These are phyloP conservation scores for Leptatherina wallacei DNA, from an alignment of 2,797 vertebrate genomes.

Conservation along the genomic window DNA sequence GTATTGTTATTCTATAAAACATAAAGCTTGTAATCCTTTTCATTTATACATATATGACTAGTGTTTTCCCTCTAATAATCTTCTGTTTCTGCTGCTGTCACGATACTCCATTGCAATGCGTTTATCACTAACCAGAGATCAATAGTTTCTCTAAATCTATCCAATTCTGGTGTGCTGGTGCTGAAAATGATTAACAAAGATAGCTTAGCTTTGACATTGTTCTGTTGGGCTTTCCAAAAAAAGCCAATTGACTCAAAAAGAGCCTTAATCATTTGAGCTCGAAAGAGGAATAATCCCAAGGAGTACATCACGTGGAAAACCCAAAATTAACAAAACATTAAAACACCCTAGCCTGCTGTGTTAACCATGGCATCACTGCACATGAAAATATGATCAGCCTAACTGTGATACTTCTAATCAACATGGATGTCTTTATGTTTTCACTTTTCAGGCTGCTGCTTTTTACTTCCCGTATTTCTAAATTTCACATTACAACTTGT, in stretches of 20 bases:
- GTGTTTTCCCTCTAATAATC: neutral
- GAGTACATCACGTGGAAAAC: neutral
- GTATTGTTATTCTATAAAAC: neutral
- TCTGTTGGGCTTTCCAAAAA: neutral
- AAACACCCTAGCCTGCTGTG: neutral
- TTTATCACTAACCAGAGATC: constrained; percentile 14
- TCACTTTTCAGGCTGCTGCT: constrained; percentile 3
- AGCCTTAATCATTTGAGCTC: neutral
- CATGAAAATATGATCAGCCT: constrained; percentile 1
- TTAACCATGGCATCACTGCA: constrained; percentile 4
- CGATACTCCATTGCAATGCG: neutral
- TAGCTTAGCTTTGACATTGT: neutral
- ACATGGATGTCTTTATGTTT: constrained; percentile 11
- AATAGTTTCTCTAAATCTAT: constrained; percentile 20
- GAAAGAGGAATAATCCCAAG: constrained; percentile 3
- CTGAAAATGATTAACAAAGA: constrained; percentile 11
- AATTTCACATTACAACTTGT: neutral
- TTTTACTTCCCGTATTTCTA: neutral
- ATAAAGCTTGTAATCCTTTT: neutral
- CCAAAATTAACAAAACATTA: neutral
- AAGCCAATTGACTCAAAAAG: constrained; percentile 10
- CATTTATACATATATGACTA: neutral
- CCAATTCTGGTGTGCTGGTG: constrained; percentile 9
- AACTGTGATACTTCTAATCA: constrained; percentile 10
- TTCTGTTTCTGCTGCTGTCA: constrained; percentile 1